Evolutionary conservation across 2,113 vertebrate species (phyloP).

Genomic region (Podocnemis expansa): DNA sequence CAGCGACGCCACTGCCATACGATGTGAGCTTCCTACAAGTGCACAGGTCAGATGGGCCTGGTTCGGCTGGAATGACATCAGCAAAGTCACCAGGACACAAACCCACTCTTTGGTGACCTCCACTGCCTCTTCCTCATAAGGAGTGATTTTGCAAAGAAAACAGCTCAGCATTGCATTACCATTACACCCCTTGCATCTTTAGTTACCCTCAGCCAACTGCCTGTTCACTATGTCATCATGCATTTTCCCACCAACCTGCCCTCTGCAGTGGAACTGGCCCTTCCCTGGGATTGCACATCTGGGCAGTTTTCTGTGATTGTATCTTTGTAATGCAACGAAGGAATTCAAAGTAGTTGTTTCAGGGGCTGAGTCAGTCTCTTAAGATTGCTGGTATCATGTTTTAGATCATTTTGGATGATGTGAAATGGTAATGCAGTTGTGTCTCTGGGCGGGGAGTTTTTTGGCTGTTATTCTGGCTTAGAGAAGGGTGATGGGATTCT

Average conservation of each 20-base stretch:
- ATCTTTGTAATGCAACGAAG: neutral
- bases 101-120: neutral
- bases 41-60: neutral
- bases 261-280: neutral
- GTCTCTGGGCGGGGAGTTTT: neutral
- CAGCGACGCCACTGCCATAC: too few species aligned
- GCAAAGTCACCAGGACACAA: neutral
- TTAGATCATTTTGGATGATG: neutral
- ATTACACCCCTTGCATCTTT: neutral
- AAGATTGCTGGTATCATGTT: neutral
- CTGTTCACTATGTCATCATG: neutral
- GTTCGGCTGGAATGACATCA: neutral
- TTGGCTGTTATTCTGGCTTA: neutral
- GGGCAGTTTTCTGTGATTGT: neutral
- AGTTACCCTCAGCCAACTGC: neutral
- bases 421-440: neutral
- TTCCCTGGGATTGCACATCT: neutral
- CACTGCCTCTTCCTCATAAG: neutral
- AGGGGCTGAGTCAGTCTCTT: neutral
- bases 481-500: neutral
- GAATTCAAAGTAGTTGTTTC: neutral
- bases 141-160: neutral
- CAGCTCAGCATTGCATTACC: neutral
- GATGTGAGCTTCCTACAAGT: neutral
- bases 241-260: neutral